These are phyloP conservation scores for Drosophila mettleri DNA, from an alignment of 2,888 invertebrate genomes.

Conservation along the genomic window DNA sequence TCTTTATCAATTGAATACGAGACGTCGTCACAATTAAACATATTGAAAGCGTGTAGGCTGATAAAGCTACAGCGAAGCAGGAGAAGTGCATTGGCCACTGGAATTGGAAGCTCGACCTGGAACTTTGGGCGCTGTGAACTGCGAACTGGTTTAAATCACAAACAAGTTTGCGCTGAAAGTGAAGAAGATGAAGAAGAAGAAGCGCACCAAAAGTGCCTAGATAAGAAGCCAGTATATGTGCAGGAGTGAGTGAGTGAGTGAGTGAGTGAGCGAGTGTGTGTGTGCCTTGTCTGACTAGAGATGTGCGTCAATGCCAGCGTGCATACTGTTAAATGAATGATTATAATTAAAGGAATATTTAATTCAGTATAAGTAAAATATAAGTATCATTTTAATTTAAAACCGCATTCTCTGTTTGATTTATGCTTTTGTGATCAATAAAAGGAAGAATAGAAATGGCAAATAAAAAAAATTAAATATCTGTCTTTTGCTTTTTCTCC, in stretches of 20 bases:
- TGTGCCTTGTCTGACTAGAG: background rate
- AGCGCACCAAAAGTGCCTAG: slow-evolving; percentile 18
- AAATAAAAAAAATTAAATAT: too few species aligned
- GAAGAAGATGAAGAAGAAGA: slow-evolving; percentile 45
- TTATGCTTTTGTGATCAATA: background rate
- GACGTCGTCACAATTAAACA: slow-evolving; percentile 61
- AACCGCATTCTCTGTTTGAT: background rate
- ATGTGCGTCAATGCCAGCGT: background rate
- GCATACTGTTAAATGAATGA: background rate
- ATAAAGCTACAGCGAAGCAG: background rate
- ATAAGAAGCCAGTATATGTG: slow-evolving; percentile 27
- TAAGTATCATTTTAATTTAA: background rate
- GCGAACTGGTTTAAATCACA: slow-evolving; percentile 62
- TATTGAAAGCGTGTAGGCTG: slow-evolving; percentile 37
- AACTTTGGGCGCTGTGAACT: slow-evolving; percentile 20
- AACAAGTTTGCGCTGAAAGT: slow-evolving; percentile 71
- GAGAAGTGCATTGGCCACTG: slow-evolving; percentile 28
- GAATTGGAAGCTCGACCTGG: background rate
- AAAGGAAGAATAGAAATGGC: too few species aligned
- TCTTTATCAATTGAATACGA: slow-evolving; percentile 64
- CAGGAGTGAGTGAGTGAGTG: too few species aligned
- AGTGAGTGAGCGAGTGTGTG: background rate
- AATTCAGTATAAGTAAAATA: background rate
- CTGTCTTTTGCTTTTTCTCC: too few species aligned
- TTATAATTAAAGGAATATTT: background rate